phyloP scores from a whole-genome alignment of 2,888 invertebrate species.

The Drosophila ustulata region DNA sequence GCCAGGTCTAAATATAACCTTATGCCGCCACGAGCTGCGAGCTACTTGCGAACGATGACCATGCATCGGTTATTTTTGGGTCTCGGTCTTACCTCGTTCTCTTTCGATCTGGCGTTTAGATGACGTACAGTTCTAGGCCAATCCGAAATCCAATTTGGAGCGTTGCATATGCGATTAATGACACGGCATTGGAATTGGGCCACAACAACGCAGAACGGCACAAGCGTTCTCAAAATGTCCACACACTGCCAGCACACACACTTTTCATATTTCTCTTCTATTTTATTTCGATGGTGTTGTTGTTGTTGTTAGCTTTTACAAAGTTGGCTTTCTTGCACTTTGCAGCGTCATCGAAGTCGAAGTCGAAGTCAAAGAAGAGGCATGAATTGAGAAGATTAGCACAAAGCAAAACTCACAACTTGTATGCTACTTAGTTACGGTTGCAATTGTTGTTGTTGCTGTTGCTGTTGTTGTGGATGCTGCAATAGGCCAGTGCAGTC shows the following conservation, averaged over 20 bases:
- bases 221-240: conserved; percentile 68
- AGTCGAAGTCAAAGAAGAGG: conserved; percentile 39
- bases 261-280: conserved; percentile 40
- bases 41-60: conserved; percentile 25
- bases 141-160: conserved; percentile 67
- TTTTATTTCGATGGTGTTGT: not conserved
- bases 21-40: not conserved
- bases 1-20: conserved; percentile 7
- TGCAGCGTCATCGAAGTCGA: conserved; percentile 71
- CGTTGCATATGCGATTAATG: conserved; percentile 65
- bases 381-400: conserved; percentile 79
- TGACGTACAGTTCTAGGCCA: conserved; percentile 49
- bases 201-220: conserved; percentile 51
- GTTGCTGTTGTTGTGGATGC: conserved; percentile 64
- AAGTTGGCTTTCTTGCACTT: conserved; percentile 63
- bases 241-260: conserved; percentile 31
- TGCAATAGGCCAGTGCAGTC: conserved; percentile 73
- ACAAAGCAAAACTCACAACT: conserved; percentile 60
- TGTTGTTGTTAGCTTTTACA: conserved; percentile 20
- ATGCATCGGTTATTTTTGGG: conserved; percentile 30
- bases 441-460: conserved; percentile 56
- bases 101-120: conserved; percentile 11
- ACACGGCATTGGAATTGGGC: conserved; percentile 81
- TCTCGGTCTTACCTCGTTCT: conserved; percentile 55
- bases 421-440: conserved; percentile 63